Conservation (phyloP, 2,888 invertebrate genomes). For the Diarsia dahlii region DNA sequence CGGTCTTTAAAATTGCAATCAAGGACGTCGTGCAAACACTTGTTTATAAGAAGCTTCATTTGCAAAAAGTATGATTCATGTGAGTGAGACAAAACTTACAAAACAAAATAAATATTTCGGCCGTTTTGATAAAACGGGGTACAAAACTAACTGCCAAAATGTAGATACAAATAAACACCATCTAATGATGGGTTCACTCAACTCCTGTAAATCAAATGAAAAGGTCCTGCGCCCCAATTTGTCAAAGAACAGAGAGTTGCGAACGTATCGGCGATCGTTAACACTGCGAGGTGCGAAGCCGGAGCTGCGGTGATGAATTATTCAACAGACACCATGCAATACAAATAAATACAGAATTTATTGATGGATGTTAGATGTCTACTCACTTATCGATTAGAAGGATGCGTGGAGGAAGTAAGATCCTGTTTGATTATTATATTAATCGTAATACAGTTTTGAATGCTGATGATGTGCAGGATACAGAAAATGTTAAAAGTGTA, state of each 20-base stretch:
- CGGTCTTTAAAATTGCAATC: not conserved
- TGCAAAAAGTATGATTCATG: no score
- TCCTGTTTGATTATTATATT: conserved; percentile 22
- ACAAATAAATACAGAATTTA: conserved; percentile 48
- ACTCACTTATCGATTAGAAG: conserved; percentile 26
- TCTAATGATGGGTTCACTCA: conserved; percentile 4
- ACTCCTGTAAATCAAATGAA: conserved; percentile 18
- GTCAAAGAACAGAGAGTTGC: conserved; percentile 34
- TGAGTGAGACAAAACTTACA: not conserved
- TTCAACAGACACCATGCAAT: conserved; percentile 50
- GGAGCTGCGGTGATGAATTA: conserved; percentile 54
- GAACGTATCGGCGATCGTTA: conserved; percentile 47
- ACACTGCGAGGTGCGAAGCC: conserved; percentile 47
- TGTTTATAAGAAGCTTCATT: not conserved
- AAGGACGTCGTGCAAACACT: not conserved
- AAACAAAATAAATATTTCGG: not conserved
- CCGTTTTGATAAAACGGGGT: not conserved
- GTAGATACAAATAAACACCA: not conserved
- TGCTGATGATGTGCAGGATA: not conserved
- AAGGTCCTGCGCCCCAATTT: conserved; percentile 36
- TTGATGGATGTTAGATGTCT: conserved; percentile 32
- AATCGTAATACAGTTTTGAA: not conserved
- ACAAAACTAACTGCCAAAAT: not conserved
- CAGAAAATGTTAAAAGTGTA: not conserved
- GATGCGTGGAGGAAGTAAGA: conserved; percentile 13